Conservation (phyloP, 1,140 invertebrate species). For the Kradibia gibbosae region DNA sequence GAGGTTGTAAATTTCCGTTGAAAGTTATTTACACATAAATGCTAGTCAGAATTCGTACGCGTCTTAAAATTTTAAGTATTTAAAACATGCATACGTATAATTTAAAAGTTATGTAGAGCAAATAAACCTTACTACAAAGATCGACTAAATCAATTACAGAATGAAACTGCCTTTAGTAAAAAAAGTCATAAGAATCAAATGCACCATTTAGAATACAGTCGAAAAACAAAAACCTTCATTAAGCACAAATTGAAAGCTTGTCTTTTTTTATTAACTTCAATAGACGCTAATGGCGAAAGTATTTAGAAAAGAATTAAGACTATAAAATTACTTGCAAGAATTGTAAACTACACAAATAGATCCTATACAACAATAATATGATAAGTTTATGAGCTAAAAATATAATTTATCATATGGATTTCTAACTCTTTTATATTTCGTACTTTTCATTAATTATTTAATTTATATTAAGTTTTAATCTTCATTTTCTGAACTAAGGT, state of each 20-base stretch:
- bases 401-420: too few relatives aligned
- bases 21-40: neutral
- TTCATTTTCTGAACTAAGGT: too few relatives aligned
- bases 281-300: neutral
- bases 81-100: neutral
- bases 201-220: neutral
- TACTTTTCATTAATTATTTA: too few relatives aligned
- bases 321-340: too few relatives aligned
- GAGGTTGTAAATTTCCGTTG: too few relatives aligned
- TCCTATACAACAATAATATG: too few relatives aligned
- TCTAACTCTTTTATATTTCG: too few relatives aligned
- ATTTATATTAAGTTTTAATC: too few relatives aligned
- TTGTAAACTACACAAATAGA: too few relatives aligned
- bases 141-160: constrained; percentile 17
- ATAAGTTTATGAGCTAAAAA: too few relatives aligned
- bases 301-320: neutral
- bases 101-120: constrained; percentile 1
- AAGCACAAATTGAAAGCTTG: constrained; percentile 6
- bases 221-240: constrained; percentile 32
- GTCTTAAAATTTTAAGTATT: constrained; percentile 5
- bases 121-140: neutral
- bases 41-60: neutral
- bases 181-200: constrained; percentile 5
- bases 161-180: neutral
- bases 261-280: constrained; percentile 4